Conservation (phyloP, 2,888 invertebrate species). For the Bugulina stolonifera region DNA sequence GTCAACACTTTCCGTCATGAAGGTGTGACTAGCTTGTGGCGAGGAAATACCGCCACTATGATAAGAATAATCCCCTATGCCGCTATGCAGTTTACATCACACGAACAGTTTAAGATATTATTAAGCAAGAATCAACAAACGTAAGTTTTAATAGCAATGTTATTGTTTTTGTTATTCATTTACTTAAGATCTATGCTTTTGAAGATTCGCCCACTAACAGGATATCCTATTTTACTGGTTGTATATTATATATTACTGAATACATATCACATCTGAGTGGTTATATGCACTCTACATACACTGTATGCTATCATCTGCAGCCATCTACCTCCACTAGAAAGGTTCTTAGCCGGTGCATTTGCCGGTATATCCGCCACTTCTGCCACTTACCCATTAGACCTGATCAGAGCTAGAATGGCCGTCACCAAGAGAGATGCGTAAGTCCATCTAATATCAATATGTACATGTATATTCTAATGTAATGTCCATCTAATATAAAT, state of each 20-base stretch:
- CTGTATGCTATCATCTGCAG: no score
- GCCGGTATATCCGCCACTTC: conserved; percentile 93
- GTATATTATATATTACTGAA: no score
- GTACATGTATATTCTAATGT: no score
- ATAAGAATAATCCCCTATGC: conserved; percentile 93
- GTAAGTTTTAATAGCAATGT: background rate
- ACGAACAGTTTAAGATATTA: conserved; percentile 89
- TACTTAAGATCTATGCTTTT: no score
- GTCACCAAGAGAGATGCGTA: conserved; percentile 78
- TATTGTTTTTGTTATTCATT: no score
- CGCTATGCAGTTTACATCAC: conserved; percentile 92
- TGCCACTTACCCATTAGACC: conserved; percentile 89
- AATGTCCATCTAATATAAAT: no score
- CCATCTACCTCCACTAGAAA: conserved; percentile 54
- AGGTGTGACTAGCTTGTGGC: conserved; percentile 81
- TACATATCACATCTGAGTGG: no score
- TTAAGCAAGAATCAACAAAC: conserved; percentile 50
- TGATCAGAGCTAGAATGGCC: conserved; percentile 94
- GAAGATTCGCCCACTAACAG: no score
- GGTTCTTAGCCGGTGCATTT: conserved; percentile 83
- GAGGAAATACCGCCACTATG: conserved; percentile 98
- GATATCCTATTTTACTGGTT: no score
- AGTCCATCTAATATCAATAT: conserved; percentile 29
- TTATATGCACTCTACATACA: no score
- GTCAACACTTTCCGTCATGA: conserved; percentile 64